Evolutionary conservation across 1,140 invertebrate species (phyloP).

Genomic region (Drosophila pachea): DNA sequence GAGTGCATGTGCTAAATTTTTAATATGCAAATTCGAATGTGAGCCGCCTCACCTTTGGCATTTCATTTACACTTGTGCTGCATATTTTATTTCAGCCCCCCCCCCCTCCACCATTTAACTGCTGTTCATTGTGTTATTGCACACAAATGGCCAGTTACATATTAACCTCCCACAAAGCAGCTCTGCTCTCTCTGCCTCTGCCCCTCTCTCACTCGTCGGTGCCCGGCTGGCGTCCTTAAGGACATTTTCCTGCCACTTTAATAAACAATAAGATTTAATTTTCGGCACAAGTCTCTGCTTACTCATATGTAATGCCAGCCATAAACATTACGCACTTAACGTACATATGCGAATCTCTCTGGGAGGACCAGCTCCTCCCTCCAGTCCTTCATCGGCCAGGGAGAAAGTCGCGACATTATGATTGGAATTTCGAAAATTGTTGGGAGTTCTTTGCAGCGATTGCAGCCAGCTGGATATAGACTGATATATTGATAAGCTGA

Average conservation of each 20-base stretch:
- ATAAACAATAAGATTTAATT: constrained; percentile 48
- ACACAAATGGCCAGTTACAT: constrained; percentile 67
- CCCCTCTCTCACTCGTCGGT: background rate
- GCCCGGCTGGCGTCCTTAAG: constrained; percentile 12
- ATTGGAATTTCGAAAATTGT: no score
- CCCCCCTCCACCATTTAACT: constrained; percentile 4
- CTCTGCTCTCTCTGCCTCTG: no score
- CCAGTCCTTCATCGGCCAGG: no score
- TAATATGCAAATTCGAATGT: constrained; percentile 67
- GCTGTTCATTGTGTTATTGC: constrained; percentile 51
- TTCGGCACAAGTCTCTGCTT: constrained; percentile 32
- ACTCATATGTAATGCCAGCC: constrained; percentile 24
- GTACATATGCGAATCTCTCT: background rate
- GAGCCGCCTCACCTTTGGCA: constrained; percentile 44
- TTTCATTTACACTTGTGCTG: constrained; percentile 73
- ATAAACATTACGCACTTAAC: constrained; percentile 7
- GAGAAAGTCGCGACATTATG: no score
- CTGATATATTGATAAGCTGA: no score
- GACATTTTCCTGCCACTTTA: constrained; percentile 32
- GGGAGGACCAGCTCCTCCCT: no score
- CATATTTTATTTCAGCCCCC: constrained; percentile 68
- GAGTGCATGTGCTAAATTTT: constrained; percentile 74
- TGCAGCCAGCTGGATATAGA: no score
- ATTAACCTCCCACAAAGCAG: constrained; percentile 31
- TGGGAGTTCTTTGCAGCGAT: no score